Conservation (phyloP, 2,113 vertebrate genomes). For the Dicerorhinus sumatrensis region DNA sequence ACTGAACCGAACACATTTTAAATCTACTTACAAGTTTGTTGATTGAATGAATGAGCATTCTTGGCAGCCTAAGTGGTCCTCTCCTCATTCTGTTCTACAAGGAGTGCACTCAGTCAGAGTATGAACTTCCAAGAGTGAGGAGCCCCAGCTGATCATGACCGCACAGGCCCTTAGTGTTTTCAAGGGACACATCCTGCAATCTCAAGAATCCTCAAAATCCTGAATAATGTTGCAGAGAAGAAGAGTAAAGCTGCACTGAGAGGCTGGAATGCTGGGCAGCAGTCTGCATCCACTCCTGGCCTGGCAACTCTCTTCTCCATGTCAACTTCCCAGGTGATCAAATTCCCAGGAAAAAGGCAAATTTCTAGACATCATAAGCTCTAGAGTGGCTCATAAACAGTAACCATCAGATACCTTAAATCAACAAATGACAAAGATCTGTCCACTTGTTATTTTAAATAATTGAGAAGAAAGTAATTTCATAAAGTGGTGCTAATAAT, state of each 20-base stretch:
- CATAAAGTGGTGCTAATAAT: neutral
- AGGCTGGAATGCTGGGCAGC: fast-evolving
- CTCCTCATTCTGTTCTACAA: neutral
- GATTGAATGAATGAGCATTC: neutral
- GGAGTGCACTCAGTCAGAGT: neutral
- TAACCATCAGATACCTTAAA: neutral
- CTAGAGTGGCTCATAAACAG: neutral
- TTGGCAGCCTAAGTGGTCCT: neutral
- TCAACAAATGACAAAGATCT: neutral
- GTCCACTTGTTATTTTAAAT: neutral
- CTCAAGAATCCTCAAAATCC: neutral
- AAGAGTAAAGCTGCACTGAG: neutral
- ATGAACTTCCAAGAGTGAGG: neutral
- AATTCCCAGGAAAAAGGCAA: neutral
- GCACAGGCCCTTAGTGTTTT: neutral
- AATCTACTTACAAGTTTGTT: neutral
- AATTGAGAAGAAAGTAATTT: neutral
- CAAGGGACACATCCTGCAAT: neutral
- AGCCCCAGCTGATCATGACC: neutral
- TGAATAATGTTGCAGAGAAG: neutral
- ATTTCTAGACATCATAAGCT: neutral
- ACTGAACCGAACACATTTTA: fast-evolving
- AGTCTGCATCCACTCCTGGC: no score
- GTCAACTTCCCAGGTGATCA: neutral
- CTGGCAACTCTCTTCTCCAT: neutral